A percentile compares a stretch with the other conserved stretches of the same genome.
Evolutionary conservation across 2,888 invertebrate species (phyloP).

Genomic region (Apamea anceps): DNA sequence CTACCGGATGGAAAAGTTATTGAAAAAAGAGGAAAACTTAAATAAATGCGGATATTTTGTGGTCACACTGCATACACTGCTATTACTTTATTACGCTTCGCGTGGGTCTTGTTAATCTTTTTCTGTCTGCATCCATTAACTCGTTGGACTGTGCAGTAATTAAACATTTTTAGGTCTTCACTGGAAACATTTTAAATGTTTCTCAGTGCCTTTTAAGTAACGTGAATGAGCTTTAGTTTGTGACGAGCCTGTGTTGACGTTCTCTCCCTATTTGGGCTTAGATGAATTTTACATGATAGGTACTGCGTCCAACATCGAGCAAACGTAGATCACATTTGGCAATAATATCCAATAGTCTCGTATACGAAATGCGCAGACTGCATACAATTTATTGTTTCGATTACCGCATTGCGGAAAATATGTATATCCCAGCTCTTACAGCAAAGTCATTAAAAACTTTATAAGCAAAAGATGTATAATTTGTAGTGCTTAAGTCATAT

Average conservation of each 20-base stretch:
- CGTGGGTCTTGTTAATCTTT: conserved; percentile 9
- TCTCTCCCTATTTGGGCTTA: conserved; percentile 36
- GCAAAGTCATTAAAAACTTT: conserved; percentile 41
- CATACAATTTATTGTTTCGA: conserved; percentile 8
- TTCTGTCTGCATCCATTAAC: conserved; percentile 22
- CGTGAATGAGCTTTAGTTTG: conserved; percentile 18
- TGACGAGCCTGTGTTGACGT: conserved; percentile 16
- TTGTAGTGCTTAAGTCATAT: conserved; percentile 53
- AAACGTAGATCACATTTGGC: background rate
- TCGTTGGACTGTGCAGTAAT: conserved; percentile 32
- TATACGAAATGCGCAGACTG: background rate
- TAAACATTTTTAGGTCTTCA: conserved; percentile 37
- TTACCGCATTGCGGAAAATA: conserved; percentile 25
- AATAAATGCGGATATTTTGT: conserved; percentile 24
- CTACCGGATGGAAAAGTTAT: conserved; percentile 19
- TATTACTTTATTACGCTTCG: conserved; percentile 25
- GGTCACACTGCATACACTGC: conserved; percentile 20
- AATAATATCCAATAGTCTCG: conserved; percentile 4
- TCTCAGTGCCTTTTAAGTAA: conserved; percentile 40
- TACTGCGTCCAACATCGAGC: background rate
- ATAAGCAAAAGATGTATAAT: conserved; percentile 54
- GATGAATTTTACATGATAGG: conserved; percentile 9
- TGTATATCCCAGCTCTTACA: conserved; percentile 21
- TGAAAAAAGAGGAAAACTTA: conserved; percentile 28
- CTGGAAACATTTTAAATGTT: conserved; percentile 50